Evolutionary conservation across 2,888 invertebrate genomes (phyloP), one percentile per base, ranked within the genome.

Genomic region (Chelonus formosanus): DNA sequence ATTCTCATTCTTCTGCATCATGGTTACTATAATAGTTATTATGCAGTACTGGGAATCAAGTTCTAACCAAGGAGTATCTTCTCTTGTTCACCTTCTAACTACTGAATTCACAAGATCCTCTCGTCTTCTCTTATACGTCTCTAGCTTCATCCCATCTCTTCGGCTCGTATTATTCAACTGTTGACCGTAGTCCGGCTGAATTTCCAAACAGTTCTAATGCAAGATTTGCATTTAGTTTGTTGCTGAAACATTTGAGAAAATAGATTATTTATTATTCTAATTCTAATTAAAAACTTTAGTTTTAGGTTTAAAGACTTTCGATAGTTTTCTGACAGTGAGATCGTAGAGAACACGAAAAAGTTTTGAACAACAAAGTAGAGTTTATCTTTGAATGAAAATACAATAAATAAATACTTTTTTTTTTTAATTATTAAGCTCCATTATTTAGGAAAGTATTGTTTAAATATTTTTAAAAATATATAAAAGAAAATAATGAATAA

Each of bases 171-270:
- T 55, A 20, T 61, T 32, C 65, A 57, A 67, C 62, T 67, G 66
- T 67, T 67, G 66, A 67, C 66, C 66, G 52, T 62, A 57, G 58
- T 56, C 62, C 62, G 32, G 62, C 58, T 67, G 62, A 67, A 63
- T 63, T 44, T 55, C 59, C 58, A 53, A 63, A 40, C 50, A 63
- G 67, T 52, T 44, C 63, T 63, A 67, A 60, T 67, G 62, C 55
- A 54, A 43, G 54, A 63, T 63, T 67, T 63, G 63, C 67, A 67
- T 67, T 67, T 60, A 40, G 5, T 6, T 6, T 5, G 6, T 40
- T 7, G 59, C 45, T 34, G 52, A 8, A 36, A 10, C 40, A 43
- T 43, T 60, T 56, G 54, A 36, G 61, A 50, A 44, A 61, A 43
- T 10, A 43, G 52, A n/a, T 34, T 48, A 10, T 31, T 31, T 20